These are phyloP conservation scores for Vollenhovia emeryi DNA, from an alignment of 1,140 invertebrate genomes.

Conservation along the genomic window DNA sequence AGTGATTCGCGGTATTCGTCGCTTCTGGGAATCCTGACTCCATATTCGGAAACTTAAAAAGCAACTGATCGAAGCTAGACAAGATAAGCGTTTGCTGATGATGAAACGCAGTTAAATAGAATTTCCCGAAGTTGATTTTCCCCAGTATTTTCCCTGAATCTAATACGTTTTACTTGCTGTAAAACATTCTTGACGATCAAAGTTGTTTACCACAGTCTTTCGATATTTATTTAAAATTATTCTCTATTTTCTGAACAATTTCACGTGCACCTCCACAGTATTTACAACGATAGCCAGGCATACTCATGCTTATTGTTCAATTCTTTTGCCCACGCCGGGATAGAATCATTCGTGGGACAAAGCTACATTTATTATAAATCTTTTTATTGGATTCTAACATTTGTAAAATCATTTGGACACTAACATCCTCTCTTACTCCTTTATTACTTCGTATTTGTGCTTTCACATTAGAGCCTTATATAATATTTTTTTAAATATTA, in stretches of 20 bases:
- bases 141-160: not conserved
- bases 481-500: no score
- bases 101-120: not conserved
- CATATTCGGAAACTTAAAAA: not conserved
- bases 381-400: not conserved
- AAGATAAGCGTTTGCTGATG: no score
- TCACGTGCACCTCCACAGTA: not conserved
- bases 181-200: not conserved
- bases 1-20: not conserved
- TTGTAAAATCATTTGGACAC: no score
- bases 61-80: no score
- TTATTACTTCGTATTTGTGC: no score
- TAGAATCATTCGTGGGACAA: not conserved
- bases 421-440: no score
- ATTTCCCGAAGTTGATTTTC: not conserved
- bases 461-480: no score
- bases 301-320: no score
- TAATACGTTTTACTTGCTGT: not conserved
- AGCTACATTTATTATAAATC: not conserved
- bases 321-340: not conserved
- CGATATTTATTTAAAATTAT: not conserved
- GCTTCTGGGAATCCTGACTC: not conserved
- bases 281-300: not conserved
- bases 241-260: not conserved
- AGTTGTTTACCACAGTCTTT: not conserved